Evolutionary conservation across 2,888 invertebrate genomes (phyloP), one percentile per base, ranked within the genome.

Genomic region (Polydrusus cervinus): DNA sequence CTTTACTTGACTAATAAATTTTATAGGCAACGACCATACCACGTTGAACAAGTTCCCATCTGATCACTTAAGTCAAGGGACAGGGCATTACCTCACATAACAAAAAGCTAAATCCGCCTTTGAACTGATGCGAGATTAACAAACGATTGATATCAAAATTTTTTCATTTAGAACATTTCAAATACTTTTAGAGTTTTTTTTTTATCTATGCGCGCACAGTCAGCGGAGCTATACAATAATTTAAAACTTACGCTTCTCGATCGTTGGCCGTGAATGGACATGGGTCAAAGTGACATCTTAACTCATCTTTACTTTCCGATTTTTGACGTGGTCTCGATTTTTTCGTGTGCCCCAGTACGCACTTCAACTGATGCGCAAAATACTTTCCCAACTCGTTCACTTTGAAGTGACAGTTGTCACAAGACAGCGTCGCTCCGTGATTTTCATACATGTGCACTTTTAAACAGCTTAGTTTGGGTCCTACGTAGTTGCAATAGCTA

Each of bases 211-310:
- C n/a, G n/a, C n/a, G n/a, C n/a, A n/a, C n/a, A n/a, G n/a, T n/a
- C n/a, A n/a, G n/a, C n/a, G n/a, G n/a, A n/a, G 25, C 25, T 25
- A 5, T 25, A 25, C 25, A 25, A 25, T 3, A 25, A 3, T 5
- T 25, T 25, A 53, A 53, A 53, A 53, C 53, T 53, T 53, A 53
- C 53, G 30, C 20, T 53, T 53, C 30, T 30, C n/a, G n/a, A n/a
- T 8, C 30, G 25, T 11, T 30, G 8, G 53, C 25, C 1, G 53
- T 53, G 16, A 30, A 53, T 0, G 53, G 53, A 25, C 53, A 53
- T 3, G 53, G 53, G 2, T 53, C 25, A n/a, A 53, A 53, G n/a
- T n/a, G 53, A 30, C 53, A 53, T 53, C 20, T 11, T 0, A 53
- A 49, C 9, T 49, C 13, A 13, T 11, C 51, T 9, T 20, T 11